Conservation (phyloP, 2,888 invertebrate species). For the Ennomos erosarius region DNA sequence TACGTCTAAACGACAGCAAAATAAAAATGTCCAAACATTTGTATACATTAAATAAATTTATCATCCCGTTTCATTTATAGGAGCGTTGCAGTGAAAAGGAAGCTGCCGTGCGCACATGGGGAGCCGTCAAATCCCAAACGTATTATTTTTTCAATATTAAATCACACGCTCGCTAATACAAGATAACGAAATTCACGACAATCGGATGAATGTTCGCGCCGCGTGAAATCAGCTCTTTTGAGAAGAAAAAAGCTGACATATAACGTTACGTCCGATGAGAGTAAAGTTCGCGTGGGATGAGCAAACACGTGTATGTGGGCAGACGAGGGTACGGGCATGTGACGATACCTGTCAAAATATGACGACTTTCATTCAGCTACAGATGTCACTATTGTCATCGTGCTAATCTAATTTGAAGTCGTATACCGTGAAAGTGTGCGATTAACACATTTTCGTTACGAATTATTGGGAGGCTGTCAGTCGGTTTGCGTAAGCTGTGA, state of each 20-base stretch:
- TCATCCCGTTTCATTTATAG: constrained; percentile 80
- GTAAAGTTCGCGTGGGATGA: constrained; percentile 64
- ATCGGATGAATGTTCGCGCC: constrained; percentile 83
- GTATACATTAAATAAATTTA: constrained; percentile 85
- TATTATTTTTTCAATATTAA: constrained; percentile 83
- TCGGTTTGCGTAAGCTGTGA: constrained; percentile 83
- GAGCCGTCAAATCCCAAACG: constrained; percentile 82
- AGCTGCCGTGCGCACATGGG: constrained; percentile 82
- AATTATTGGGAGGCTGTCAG: constrained; percentile 83
- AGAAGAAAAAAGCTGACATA: constrained; percentile 66
- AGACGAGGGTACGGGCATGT: constrained; percentile 72
- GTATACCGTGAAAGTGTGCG: constrained; percentile 81
- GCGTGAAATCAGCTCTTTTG: constrained; percentile 83
- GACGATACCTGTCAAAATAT: constrained; percentile 84
- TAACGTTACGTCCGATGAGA: constrained; percentile 50
- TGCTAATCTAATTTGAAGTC: constrained; percentile 80
- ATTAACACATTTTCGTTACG: constrained; percentile 84
- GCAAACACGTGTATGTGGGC: constrained; percentile 81
- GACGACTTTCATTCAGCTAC: constrained; percentile 78
- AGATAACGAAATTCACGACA: constrained; percentile 82
- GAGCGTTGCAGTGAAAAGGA: constrained; percentile 76
- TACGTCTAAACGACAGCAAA: constrained; percentile 82
- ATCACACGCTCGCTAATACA: constrained; percentile 76
- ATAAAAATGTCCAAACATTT: constrained; percentile 86
- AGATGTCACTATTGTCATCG: constrained; percentile 82